A percentile compares a stretch with the other conserved stretches of the same genome.
Evolutionary conservation across 2,113 vertebrate genomes (phyloP).

Genomic region (Callochromis pleurospilus): DNA sequence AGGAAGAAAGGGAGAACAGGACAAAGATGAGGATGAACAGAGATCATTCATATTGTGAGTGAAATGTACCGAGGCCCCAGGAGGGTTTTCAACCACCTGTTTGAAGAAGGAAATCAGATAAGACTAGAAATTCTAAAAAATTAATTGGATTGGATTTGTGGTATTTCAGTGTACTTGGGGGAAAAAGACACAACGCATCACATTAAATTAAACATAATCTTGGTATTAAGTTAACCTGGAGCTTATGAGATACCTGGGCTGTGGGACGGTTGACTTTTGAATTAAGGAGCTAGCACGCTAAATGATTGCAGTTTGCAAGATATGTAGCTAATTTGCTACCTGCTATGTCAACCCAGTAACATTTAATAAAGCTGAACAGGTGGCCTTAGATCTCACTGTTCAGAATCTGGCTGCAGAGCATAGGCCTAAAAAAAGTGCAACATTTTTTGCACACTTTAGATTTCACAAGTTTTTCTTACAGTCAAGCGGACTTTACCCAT

Average conservation of each 20-base stretch:
- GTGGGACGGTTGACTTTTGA: not conserved
- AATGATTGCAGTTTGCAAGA: not conserved
- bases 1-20: not conserved
- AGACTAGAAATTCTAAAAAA: not conserved
- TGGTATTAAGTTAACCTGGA: not conserved
- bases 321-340: not conserved
- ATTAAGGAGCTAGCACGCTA: not conserved
- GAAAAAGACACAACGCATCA: rapidly evolving
- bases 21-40: not conserved
- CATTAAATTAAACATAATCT: not conserved
- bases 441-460: not conserved
- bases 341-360: not conserved
- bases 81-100: not conserved
- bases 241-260: not conserved
- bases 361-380: not conserved
- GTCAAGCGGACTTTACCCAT: not conserved
- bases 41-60: not conserved
- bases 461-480: not conserved
- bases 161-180: not conserved
- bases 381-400: not conserved
- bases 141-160: not conserved
- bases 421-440: not conserved
- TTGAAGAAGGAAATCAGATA: not conserved
- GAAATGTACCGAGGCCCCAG: not conserved
- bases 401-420: not conserved